phyloP scores from a whole-genome alignment of 2,113 vertebrate genomes.

The Pterophyllum scalare region DNA sequence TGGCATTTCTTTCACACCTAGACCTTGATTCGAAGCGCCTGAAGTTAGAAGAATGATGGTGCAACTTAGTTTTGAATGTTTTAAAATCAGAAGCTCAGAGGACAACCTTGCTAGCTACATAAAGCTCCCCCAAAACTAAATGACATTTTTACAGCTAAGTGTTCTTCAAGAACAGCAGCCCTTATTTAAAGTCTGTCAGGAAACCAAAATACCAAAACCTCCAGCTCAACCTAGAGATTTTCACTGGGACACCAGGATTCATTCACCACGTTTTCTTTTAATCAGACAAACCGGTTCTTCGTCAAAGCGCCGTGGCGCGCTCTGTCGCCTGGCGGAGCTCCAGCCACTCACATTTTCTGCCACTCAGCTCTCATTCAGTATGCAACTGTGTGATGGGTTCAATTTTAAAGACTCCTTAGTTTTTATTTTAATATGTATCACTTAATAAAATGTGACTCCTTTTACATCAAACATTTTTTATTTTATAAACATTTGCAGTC shows the following conservation, averaged over 20 bases:
- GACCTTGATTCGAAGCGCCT: not conserved
- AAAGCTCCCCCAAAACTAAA: not conserved
- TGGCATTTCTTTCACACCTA: not conserved
- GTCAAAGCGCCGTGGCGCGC: not conserved
- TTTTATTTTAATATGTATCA: not conserved
- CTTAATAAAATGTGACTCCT: not conserved
- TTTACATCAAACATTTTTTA: conserved; percentile 37
- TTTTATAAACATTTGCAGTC: conserved; percentile 35
- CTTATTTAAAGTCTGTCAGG: not conserved
- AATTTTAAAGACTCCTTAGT: not conserved
- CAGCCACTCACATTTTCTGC: no score
- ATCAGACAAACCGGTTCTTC: not conserved
- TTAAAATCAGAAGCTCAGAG: not conserved
- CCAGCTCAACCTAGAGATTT: not conserved
- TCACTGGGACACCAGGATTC: not conserved
- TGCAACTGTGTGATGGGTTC: not conserved
- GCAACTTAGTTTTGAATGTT: not conserved
- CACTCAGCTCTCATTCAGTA: not conserved
- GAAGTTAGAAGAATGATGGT: not conserved
- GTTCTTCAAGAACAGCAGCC: not conserved
- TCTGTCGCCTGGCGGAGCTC: conserved; percentile 73
- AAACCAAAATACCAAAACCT: not conserved
- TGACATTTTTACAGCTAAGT: not conserved
- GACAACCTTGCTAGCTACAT: not conserved
- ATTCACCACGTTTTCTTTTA: not conserved